Evolutionary conservation across 1,140 invertebrate species (phyloP).

Genomic region (Calephelis virginiensis): DNA sequence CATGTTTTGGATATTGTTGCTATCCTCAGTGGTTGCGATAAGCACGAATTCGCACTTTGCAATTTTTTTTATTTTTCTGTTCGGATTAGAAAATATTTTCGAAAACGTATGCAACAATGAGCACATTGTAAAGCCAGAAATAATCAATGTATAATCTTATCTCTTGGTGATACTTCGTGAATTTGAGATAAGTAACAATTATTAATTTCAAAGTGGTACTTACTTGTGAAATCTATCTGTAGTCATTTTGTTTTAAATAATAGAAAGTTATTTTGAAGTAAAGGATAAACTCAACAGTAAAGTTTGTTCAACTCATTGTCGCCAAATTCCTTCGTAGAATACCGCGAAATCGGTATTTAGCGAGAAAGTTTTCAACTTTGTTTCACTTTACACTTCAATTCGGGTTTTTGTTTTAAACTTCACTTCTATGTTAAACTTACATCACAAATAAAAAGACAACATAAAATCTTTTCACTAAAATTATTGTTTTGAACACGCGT

Average conservation of each 20-base stretch:
- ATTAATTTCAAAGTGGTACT: slow-evolving; percentile 36
- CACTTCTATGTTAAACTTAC: not conserved
- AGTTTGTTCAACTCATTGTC: slow-evolving; percentile 68
- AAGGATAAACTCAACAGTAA: slow-evolving; percentile 26
- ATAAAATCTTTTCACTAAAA: not conserved
- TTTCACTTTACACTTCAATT: slow-evolving; percentile 58
- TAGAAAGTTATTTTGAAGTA: not conserved
- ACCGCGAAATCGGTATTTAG: slow-evolving; percentile 55
- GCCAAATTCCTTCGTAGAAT: slow-evolving; percentile 34
- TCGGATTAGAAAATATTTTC: too few species aligned
- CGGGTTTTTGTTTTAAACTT: slow-evolving; percentile 16
- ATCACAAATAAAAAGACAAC: not conserved
- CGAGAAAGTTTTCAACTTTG: slow-evolving; percentile 61
- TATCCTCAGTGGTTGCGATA: too few species aligned
- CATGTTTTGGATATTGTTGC: too few species aligned
- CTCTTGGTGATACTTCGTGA: slow-evolving; percentile 17
- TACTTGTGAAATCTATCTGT: slow-evolving; percentile 74
- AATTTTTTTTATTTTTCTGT: too few species aligned
- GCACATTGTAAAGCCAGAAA: slow-evolving; percentile 9
- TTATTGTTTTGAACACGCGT: not conserved
- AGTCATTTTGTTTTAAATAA: slow-evolving; percentile 50
- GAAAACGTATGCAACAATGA: too few species aligned
- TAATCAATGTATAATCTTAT: slow-evolving; percentile 38
- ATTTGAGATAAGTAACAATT: slow-evolving; percentile 18
- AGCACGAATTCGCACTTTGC: too few species aligned